These are phyloP conservation scores for Lucinisca nassula DNA, from an alignment of 2,888 invertebrate species.

Conservation along the genomic window DNA sequence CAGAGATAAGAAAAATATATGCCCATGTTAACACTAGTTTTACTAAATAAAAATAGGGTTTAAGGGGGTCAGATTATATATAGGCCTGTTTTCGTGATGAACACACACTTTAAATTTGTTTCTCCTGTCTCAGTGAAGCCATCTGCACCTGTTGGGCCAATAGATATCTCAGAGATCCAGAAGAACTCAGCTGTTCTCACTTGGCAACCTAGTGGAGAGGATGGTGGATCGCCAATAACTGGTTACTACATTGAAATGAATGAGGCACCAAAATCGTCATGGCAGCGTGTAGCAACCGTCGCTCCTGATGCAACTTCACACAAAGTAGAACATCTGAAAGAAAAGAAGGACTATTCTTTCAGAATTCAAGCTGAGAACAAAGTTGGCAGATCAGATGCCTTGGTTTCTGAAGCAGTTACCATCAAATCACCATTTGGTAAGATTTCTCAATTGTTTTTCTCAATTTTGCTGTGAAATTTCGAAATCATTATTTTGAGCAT, in stretches of 20 bases:
- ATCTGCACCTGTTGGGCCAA: constrained; percentile 82
- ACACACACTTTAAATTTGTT: too few relatives aligned
- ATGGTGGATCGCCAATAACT: constrained; percentile 93
- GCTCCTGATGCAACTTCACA: constrained; percentile 89
- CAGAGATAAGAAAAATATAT: too few relatives aligned
- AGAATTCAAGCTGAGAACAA: constrained; percentile 86
- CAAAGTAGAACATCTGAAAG: constrained; percentile 83
- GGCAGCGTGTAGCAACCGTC: constrained; percentile 95
- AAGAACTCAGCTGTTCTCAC: constrained; percentile 81
- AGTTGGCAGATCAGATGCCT: constrained; percentile 82
- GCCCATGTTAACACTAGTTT: too few relatives aligned
- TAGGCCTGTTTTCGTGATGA: too few relatives aligned
- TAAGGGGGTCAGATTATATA: too few relatives aligned
- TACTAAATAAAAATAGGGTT: too few relatives aligned
- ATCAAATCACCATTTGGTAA: constrained; percentile 84
- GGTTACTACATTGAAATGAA: constrained; percentile 86
- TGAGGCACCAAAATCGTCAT: constrained; percentile 89
- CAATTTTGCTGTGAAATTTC: too few relatives aligned
- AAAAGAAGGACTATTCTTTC: constrained; percentile 88
- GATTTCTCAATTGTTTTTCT: constrained; percentile 41
- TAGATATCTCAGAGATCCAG: constrained; percentile 82
- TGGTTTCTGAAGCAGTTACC: constrained; percentile 79
- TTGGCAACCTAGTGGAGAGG: constrained; percentile 92
- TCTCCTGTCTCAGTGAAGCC: constrained; percentile 75
- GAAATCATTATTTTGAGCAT: too few relatives aligned